Evolutionary conservation across 1,140 invertebrate genomes (phyloP).

Genomic region (Diorhabda carinulata): DNA sequence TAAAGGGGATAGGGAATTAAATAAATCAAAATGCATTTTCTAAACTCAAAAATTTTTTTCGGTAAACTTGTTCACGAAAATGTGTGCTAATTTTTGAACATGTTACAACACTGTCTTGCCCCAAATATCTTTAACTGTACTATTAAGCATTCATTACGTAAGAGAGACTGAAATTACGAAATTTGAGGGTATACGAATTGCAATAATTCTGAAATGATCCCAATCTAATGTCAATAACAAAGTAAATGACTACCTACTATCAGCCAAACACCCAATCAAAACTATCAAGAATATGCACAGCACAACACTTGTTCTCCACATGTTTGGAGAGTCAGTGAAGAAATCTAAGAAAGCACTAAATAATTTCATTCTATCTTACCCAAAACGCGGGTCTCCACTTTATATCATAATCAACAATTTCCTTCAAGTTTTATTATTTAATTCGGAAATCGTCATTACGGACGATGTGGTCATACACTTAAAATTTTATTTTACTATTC

Average conservation of each 20-base stretch:
- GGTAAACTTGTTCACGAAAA: too few relatives aligned
- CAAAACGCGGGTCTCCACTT: background rate
- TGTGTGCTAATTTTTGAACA: too few relatives aligned
- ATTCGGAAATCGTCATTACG: slow-evolving; percentile 16
- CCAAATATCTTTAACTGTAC: too few relatives aligned
- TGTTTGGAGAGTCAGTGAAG: slow-evolving; percentile 1
- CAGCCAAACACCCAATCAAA: background rate
- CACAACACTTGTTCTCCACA: slow-evolving; percentile 9
- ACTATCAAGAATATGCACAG: slow-evolving; percentile 6
- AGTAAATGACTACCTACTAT: slow-evolving; percentile 7
- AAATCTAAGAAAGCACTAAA: slow-evolving; percentile 10
- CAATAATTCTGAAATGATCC: too few relatives aligned
- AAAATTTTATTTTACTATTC: background rate
- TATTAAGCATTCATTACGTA: too few relatives aligned
- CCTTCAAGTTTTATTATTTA: slow-evolving; percentile 22
- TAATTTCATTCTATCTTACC: slow-evolving; percentile 2
- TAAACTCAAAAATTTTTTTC: too few relatives aligned
- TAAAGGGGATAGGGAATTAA: too few relatives aligned
- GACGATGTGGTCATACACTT: slow-evolving; percentile 13
- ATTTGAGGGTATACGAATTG: too few relatives aligned
- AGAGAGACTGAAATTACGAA: too few relatives aligned
- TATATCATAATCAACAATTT: slow-evolving; percentile 26
- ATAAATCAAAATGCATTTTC: too few relatives aligned
- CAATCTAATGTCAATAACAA: background rate
- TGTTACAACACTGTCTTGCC: too few relatives aligned